These are phyloP conservation scores for Girardia tigrina DNA, from an alignment of 2,888 invertebrate species.

Conservation along the genomic window DNA sequence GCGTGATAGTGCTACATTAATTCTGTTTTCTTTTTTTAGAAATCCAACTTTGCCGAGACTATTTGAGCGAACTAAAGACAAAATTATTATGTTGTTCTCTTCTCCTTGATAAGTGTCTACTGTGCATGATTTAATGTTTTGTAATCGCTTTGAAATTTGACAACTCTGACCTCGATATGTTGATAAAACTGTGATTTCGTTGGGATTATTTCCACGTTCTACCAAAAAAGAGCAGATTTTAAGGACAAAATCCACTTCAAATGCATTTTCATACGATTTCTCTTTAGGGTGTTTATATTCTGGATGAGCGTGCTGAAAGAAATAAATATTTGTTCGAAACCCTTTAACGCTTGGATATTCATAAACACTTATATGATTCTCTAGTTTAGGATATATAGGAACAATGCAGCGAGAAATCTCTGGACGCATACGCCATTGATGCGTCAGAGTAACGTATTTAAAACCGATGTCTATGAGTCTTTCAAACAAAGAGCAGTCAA, in stretches of 20 bases:
- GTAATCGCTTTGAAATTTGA: background rate
- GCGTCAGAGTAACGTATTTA: background rate
- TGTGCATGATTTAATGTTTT: background rate
- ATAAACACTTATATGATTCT: background rate
- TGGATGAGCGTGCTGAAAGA: background rate
- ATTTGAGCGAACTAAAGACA: background rate
- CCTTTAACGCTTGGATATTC: background rate
- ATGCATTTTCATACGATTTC: background rate
- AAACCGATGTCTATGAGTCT: background rate
- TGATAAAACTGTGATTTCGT: background rate
- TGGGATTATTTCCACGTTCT: background rate
- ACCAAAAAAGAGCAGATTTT: background rate
- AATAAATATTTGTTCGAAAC: background rate
- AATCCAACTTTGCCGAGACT: background rate
- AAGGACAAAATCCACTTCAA: background rate
- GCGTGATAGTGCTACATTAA: background rate
- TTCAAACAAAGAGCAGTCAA: background rate
- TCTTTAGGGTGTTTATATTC: background rate
- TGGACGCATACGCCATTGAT: background rate
- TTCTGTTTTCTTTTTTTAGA: background rate
- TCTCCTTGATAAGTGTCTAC: background rate
- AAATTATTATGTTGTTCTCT: background rate
- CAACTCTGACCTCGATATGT: background rate
- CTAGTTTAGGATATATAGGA: background rate
- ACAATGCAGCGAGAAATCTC: background rate